Conservation (phyloP, 2,888 invertebrate genomes). For the Auanema freiburgensis region DNA sequence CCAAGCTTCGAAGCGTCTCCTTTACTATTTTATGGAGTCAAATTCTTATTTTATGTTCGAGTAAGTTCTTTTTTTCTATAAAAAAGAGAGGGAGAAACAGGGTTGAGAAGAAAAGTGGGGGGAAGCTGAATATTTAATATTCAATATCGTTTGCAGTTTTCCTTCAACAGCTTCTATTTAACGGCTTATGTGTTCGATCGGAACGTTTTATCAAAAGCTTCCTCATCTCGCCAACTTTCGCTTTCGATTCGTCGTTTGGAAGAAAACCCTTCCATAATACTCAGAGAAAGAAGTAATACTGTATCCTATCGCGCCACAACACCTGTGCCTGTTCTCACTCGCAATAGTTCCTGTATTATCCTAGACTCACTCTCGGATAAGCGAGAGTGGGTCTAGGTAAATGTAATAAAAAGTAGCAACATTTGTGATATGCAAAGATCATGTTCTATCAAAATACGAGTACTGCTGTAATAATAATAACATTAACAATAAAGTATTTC, state of each 20-base stretch:
- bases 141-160: conserved; percentile 37
- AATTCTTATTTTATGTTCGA: neutral
- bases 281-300: conserved; percentile 48
- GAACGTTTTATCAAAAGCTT: conserved; percentile 53
- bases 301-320: conserved; percentile 49
- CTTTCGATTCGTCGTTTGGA: conserved; percentile 42
- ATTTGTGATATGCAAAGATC: too few species aligned
- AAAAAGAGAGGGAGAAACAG: neutral
- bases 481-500: too few species aligned
- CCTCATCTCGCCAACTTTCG: conserved; percentile 53
- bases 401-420: neutral
- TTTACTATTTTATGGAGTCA: neutral
- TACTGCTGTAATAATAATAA: too few species aligned
- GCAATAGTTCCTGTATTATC: conserved; percentile 40
- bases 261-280: conserved; percentile 51
- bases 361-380: conserved; percentile 21
- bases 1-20: neutral
- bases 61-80: neutral
- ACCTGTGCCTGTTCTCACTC: conserved; percentile 36
- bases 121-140: neutral
- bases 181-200: conserved; percentile 56
- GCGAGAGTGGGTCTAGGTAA: conserved; percentile 17
- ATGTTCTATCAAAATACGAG: too few species aligned
- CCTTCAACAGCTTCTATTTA: conserved; percentile 59
- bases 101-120: neutral